These are phyloP conservation scores for Morus bassanus DNA, from an alignment of 2,797 vertebrate genomes.

Conservation along the genomic window DNA sequence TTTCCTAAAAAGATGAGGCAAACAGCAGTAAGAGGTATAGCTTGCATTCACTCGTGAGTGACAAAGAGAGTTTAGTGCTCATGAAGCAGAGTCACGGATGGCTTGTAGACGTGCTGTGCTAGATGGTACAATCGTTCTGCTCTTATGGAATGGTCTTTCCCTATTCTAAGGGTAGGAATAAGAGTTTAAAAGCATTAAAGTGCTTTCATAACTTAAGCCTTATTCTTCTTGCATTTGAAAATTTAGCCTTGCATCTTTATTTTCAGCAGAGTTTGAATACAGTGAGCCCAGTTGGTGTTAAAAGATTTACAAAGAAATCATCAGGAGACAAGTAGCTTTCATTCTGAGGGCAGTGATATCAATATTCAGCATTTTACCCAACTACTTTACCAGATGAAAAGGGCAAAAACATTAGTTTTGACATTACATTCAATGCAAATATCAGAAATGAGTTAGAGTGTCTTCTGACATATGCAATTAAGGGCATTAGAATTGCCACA, in stretches of 20 bases:
- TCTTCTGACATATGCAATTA: background rate
- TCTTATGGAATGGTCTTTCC: background rate
- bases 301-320: background rate
- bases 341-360: background rate
- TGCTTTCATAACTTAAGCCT: background rate
- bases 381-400: background rate
- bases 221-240: background rate
- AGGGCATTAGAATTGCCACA: background rate
- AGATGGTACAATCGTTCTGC: background rate
- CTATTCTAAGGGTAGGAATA: background rate
- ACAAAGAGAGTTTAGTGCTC: background rate
- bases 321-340: background rate
- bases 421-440: background rate
- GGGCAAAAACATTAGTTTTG: background rate
- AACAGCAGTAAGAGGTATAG: background rate
- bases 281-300: background rate
- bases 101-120: background rate
- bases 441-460: background rate
- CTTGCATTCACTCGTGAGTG: background rate
- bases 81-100: background rate
- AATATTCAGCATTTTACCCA: background rate
- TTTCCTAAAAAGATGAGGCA: background rate
- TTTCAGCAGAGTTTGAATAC: background rate
- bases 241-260: background rate
- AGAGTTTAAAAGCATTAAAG: background rate